Evolutionary conservation across 2,113 vertebrate genomes (phyloP).

Genomic region (Callorhinus ursinus): DNA sequence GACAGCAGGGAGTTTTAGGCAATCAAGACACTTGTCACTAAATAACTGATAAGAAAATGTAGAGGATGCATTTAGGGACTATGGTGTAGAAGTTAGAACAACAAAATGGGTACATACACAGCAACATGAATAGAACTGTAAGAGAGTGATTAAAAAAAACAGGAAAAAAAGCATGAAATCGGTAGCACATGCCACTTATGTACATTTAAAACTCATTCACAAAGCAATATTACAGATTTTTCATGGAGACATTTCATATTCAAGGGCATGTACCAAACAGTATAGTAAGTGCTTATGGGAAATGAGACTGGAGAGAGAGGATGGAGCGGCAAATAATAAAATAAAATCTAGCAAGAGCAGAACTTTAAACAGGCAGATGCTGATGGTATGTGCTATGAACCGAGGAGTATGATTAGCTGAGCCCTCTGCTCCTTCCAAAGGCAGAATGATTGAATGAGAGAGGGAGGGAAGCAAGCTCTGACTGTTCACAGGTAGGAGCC

Average conservation of each 20-base stretch:
- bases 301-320: background rate
- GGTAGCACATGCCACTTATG: background rate
- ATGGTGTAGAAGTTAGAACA: background rate
- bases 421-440: background rate
- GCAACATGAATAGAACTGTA: background rate
- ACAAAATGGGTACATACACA: background rate
- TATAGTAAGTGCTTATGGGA: conserved; percentile 30
- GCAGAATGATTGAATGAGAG: background rate
- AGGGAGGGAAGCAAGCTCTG: background rate
- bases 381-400: background rate
- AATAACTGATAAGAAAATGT: background rate
- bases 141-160: background rate
- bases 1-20: background rate
- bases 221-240: conserved; percentile 22
- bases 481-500: background rate
- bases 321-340: conserved; percentile 7
- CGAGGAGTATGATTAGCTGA: background rate
- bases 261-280: conserved; percentile 38
- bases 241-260: background rate
- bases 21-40: background rate
- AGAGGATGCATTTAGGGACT: background rate
- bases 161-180: background rate
- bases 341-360: conserved; percentile 33
- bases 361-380: background rate
- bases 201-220: conserved; percentile 58